phyloP scores from a whole-genome alignment of 2,888 invertebrate genomes.

The Drosophila imparisetae region DNA sequence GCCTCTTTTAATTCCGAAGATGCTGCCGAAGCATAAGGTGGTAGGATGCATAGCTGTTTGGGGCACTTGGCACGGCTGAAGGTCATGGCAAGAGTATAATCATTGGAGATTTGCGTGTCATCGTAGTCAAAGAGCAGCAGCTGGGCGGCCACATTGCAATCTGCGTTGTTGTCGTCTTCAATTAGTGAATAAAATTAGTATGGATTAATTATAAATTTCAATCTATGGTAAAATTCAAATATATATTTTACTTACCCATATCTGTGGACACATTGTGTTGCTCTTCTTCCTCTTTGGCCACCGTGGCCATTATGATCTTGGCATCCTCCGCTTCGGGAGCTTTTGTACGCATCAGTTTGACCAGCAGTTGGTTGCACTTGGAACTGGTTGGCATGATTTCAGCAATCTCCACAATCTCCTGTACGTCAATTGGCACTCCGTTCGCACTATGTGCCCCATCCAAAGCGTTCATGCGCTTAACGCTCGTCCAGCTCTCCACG shows the following conservation, averaged over 20 bases:
- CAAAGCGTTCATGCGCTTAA: slow-evolving; percentile 80
- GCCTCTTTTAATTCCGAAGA: slow-evolving; percentile 79
- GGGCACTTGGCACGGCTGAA: slow-evolving; percentile 89
- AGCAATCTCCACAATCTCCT: slow-evolving; percentile 82
- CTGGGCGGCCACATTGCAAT: slow-evolving; percentile 78
- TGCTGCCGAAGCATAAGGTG: slow-evolving; percentile 75
- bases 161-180: slow-evolving; percentile 63
- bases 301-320: slow-evolving; percentile 81
- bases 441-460: slow-evolving; percentile 47
- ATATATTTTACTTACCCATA: slow-evolving; percentile 43
- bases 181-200: neutral
- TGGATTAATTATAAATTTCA: neutral
- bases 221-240: neutral
- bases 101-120: slow-evolving; percentile 78
- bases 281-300: slow-evolving; percentile 70
- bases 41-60: slow-evolving; percentile 89
- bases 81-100: slow-evolving; percentile 85
- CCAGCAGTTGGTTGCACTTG: slow-evolving; percentile 88
- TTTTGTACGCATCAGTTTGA: slow-evolving; percentile 83
- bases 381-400: slow-evolving; percentile 89
- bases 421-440: slow-evolving; percentile 37
- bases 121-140: slow-evolving; percentile 79
- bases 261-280: slow-evolving; percentile 59
- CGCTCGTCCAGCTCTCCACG: slow-evolving; percentile 80
- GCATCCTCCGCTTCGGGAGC: slow-evolving; percentile 59